Evolutionary conservation across 1,140 invertebrate species (phyloP).

Genomic region (Adelges cooleyi): DNA sequence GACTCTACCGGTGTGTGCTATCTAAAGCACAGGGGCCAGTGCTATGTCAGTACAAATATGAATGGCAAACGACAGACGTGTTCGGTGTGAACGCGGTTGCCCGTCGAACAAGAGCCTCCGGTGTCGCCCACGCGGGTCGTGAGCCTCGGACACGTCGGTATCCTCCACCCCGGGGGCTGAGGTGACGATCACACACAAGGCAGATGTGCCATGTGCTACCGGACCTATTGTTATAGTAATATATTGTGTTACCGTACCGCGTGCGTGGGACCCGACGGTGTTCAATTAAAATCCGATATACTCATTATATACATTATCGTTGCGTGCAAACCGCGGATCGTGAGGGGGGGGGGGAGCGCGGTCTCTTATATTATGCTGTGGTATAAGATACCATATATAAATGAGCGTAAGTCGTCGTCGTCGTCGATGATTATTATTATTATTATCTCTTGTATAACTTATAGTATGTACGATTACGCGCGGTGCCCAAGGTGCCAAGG

Average conservation of each 20-base stretch:
- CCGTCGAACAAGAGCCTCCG: not conserved
- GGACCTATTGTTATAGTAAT: slow-evolving; percentile 7
- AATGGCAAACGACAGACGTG: too few relatives aligned
- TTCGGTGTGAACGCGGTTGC: slow-evolving; percentile 11
- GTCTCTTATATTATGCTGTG: too few relatives aligned
- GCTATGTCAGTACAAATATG: too few relatives aligned
- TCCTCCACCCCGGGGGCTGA: not conserved
- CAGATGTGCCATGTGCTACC: not conserved
- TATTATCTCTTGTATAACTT: too few relatives aligned
- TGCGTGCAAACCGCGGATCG: not conserved
- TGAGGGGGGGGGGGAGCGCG: not conserved
- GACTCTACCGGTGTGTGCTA: too few relatives aligned
- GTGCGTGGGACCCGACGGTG: not conserved
- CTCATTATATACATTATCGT: not conserved
- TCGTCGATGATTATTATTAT: too few relatives aligned
- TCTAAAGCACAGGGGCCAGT: too few relatives aligned
- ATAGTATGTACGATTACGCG: too few relatives aligned
- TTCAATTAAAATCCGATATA: slow-evolving; percentile 24
- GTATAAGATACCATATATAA: too few relatives aligned
- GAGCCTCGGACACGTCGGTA: not conserved
- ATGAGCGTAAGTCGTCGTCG: too few relatives aligned
- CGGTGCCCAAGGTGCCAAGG: too few relatives aligned
- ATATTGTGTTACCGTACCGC: not conserved
- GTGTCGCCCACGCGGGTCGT: slow-evolving; percentile 11
- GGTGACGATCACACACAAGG: not conserved